Base-by-base conservation (phyloP, 2,797 vertebrate genomes). In the Corythornis leucogaster region DNA sequence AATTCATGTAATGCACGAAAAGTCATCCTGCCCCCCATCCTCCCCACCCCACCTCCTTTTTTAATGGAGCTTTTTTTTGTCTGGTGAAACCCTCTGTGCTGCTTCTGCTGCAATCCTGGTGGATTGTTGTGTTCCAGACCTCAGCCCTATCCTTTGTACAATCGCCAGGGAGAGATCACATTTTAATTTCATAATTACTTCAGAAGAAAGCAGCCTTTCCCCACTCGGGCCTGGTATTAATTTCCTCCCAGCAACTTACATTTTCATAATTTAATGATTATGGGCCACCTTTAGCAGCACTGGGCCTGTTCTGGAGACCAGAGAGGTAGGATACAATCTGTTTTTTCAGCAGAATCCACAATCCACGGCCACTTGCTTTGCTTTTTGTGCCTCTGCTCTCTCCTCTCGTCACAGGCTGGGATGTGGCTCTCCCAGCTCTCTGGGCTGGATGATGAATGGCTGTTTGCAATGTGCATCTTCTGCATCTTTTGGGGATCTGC, bases 141-240 rank as follows among this genome's bases (percentile, higher is more conserved):
- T 79, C 78, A 81, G 42, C 38, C 25, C 1, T 93, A 90, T 93
- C 69, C 91, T 96, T 96, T 94, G 84, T 80, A 89, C 79, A 76
- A 67, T 94, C 82, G 4, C 96, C 79, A 85, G 96, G 96, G 95
- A 97, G 96, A 94, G 94, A 97, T 92, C 95, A 96, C 95, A 95
- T 96, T 97, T 96, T 97, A 96, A 97, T 97, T 97, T 96, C 91
- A 92, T 96, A 97, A 97, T 97, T 96, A 97, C 96, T 96, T 97
- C 95, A 92, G n/a, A 87, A 96, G 96, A 97, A 97, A 96, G 86
- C 93, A 93, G 92, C 91, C 94, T 94, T 95, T 96, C 91, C 94
- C 95, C 78, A 92, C 94, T 92, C 87, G 83, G 88, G 85, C 89
- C 95, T 97, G 95, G 88, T 89, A 95, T 95, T 96, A 92, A 97